Conservation (phyloP, 2,888 invertebrate species). For the Epirrhoe alternata region DNA sequence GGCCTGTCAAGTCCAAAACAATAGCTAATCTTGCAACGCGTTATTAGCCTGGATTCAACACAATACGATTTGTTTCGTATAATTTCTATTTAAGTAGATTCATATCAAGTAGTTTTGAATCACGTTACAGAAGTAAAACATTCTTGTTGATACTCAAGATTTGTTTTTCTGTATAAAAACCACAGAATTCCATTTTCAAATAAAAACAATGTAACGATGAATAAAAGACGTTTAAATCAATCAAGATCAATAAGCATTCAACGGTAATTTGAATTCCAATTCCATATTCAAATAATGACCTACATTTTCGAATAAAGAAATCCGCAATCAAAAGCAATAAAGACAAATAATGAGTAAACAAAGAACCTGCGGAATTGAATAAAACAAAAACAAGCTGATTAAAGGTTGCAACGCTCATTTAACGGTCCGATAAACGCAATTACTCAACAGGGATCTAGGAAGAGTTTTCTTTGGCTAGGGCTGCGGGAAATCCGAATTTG, state of each 20-base stretch:
- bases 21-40: conserved; percentile 56
- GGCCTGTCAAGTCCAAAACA: conserved; percentile 59
- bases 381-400: conserved; percentile 65
- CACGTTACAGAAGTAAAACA: neutral
- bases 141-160: too few relatives aligned
- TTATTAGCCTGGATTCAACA: conserved; percentile 61
- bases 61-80: conserved; percentile 38
- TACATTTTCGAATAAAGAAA: conserved; percentile 29
- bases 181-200: too few relatives aligned
- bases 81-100: conserved; percentile 7
- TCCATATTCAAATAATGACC: conserved; percentile 30
- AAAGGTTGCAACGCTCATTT: conserved; percentile 81
- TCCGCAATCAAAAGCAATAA: conserved; percentile 32
- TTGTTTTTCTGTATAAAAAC: too few relatives aligned
- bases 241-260: neutral
- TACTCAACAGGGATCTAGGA: conserved; percentile 64
- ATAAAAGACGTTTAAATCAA: neutral
- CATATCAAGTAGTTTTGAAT: neutral
- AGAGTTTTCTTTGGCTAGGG: conserved; percentile 52
- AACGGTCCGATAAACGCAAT: conserved; percentile 80
- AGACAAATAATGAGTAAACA: conserved; percentile 49
- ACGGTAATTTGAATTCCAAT: conserved; percentile 14
- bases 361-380: conserved; percentile 51
- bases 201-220: neutral
- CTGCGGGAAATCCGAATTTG: conserved; percentile 26